phyloP scores from a whole-genome alignment of 2,113 vertebrate species.

The Carassius carassius region DNA sequence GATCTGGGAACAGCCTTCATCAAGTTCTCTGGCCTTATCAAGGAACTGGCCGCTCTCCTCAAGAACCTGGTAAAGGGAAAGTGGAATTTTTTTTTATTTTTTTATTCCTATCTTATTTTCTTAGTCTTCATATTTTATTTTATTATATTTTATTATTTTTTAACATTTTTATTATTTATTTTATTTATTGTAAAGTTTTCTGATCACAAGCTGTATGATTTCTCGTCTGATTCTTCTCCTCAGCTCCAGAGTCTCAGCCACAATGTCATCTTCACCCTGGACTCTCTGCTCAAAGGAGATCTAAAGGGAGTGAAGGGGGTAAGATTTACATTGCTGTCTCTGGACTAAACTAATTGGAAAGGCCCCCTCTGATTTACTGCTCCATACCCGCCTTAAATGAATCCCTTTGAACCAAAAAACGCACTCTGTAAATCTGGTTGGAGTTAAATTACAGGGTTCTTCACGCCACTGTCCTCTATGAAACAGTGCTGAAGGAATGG shows the following conservation, averaged over 20 bases:
- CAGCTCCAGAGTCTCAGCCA: conserved; percentile 81
- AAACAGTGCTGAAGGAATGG: conserved; percentile 22
- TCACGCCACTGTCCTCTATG: conserved; percentile 23
- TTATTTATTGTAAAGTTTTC: not conserved
- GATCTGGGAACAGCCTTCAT: conserved; percentile 87
- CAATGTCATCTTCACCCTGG: conserved; percentile 62
- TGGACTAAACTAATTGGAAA: conserved; percentile 39
- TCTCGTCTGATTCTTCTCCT: not conserved
- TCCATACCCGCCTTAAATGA: conserved; percentile 11
- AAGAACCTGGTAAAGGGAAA: conserved; percentile 83
- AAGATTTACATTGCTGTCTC: conserved; percentile 69
- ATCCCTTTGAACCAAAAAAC: conserved; percentile 33
- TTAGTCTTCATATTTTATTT: not conserved
- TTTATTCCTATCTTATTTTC: not conserved
- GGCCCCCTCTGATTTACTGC: conserved; percentile 34
- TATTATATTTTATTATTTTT: not conserved
- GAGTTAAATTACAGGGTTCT: conserved; percentile 36
- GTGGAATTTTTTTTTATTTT: not conserved
- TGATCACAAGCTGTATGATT: conserved; percentile 2
- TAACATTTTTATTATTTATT: not conserved
- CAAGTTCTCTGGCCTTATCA: conserved; percentile 86
- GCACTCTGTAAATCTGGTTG: conserved; percentile 43
- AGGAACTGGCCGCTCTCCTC: conserved; percentile 85
- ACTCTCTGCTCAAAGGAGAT: conserved; percentile 86
- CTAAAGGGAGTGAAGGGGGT: conserved; percentile 98